These are phyloP conservation scores for Nasonia giraulti DNA, from an alignment of 1,140 invertebrate genomes.

Conservation along the genomic window DNA sequence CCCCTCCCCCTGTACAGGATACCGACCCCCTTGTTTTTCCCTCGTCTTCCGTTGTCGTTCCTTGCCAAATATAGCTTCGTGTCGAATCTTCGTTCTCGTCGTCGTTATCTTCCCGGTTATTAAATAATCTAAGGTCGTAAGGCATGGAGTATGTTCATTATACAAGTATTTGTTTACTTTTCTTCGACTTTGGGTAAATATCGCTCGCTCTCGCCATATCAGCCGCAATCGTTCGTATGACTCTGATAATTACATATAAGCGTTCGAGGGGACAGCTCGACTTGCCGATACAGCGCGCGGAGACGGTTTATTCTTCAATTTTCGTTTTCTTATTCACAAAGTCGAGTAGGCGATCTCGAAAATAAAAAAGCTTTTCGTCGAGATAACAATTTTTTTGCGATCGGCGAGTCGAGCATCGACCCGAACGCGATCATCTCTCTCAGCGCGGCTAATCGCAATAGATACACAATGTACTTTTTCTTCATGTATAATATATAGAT, in stretches of 20 bases:
- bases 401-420: not conserved
- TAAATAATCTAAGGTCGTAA: conserved; percentile 68
- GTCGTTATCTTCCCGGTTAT: not conserved
- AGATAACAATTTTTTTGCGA: conserved; percentile 6
- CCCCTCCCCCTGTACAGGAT: not conserved
- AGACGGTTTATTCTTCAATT: not conserved
- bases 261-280: not conserved
- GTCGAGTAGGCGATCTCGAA: conserved; percentile 2
- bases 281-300: not conserved
- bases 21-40: not conserved
- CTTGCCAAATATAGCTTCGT: not conserved
- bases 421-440: not conserved
- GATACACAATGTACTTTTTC: not conserved
- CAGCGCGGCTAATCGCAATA: not conserved
- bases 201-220: conserved; percentile 47
- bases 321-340: conserved; percentile 32
- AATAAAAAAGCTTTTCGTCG: conserved; percentile 9
- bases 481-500: conserved; percentile 12
- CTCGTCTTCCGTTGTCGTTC: not conserved
- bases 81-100: conserved; percentile 21
- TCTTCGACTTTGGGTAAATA: conserved; percentile 27
- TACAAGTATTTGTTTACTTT: conserved; percentile 36
- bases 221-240: not conserved
- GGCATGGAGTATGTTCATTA: conserved; percentile 73
- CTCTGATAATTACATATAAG: conserved; percentile 3